A percentile compares a stretch with the other conserved stretches of the same genome.
These are phyloP conservation scores for Polydrusus cervinus DNA, from an alignment of 2,888 invertebrate species.

Conservation along the genomic window DNA sequence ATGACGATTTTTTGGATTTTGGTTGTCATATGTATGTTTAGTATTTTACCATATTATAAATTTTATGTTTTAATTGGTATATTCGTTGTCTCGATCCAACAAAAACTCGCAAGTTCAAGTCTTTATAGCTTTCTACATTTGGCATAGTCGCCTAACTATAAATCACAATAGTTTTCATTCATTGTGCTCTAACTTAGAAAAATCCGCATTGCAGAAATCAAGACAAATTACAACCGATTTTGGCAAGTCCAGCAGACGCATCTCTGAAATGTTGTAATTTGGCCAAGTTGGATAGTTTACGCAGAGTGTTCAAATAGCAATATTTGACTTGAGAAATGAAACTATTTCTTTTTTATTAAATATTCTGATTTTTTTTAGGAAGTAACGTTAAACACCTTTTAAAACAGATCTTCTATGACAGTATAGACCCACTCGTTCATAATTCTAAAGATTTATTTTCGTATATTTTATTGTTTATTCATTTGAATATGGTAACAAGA, in stretches of 20 bases:
- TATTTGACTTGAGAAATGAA: too few species aligned
- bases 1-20: too few species aligned
- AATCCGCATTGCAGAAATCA: slow-evolving; percentile 50
- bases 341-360: too few species aligned
- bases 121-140: slow-evolving; percentile 10
- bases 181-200: slow-evolving; percentile 31
- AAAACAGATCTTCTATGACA: too few species aligned
- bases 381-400: too few species aligned
- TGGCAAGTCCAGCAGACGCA: slow-evolving; percentile 47
- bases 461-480: too few species aligned
- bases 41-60: not conserved
- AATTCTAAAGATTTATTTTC: too few species aligned
- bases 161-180: slow-evolving; percentile 28
- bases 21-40: too few species aligned
- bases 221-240: slow-evolving; percentile 47
- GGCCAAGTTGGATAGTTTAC: slow-evolving; percentile 50
- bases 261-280: slow-evolving; percentile 43
- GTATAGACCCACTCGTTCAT: too few species aligned
- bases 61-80: not conserved
- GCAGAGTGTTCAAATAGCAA: slow-evolving; percentile 25
- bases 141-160: slow-evolving; percentile 1
- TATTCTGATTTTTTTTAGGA: too few species aligned
- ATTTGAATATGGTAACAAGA: too few species aligned
- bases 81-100: not conserved
- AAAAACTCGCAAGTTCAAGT: not conserved